Evolutionary conservation across 1,140 invertebrate species (phyloP).

Genomic region (Melanaphis sacchari): DNA sequence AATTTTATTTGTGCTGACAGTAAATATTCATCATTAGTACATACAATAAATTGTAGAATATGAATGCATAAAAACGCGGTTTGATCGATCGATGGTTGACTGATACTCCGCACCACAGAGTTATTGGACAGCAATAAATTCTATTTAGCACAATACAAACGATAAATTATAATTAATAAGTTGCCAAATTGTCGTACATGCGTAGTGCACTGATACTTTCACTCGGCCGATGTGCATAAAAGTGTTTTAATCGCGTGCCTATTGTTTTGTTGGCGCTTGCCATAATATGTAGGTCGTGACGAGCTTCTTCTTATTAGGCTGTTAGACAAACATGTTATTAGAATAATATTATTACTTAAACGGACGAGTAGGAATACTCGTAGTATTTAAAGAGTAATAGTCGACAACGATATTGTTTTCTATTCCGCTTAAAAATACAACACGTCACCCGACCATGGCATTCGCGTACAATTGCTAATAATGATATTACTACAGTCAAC

Average conservation of each 20-base stretch:
- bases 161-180: conserved; percentile 3
- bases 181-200: not conserved
- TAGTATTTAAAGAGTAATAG: not conserved
- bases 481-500: not conserved
- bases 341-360: not conserved
- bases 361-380: not conserved
- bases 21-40: not conserved
- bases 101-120: not conserved
- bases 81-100: not conserved
- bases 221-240: not conserved
- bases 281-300: conserved; percentile 12
- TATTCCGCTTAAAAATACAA: not conserved
- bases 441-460: not conserved
- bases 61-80: not conserved
- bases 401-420: not conserved
- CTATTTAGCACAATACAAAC: conserved; percentile 3
- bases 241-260: conserved; percentile 19
- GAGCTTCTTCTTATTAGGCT: conserved; percentile 32
- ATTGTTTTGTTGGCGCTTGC: conserved; percentile 16
- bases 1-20: not conserved
- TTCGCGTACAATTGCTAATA: not conserved
- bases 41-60: not conserved
- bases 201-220: not conserved
- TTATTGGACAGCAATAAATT: not conserved
- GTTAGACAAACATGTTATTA: conserved; percentile 28